These are phyloP conservation scores for Ornithorhynchus anatinus DNA, from an alignment of 2,113 vertebrate species.

Conservation along the genomic window DNA sequence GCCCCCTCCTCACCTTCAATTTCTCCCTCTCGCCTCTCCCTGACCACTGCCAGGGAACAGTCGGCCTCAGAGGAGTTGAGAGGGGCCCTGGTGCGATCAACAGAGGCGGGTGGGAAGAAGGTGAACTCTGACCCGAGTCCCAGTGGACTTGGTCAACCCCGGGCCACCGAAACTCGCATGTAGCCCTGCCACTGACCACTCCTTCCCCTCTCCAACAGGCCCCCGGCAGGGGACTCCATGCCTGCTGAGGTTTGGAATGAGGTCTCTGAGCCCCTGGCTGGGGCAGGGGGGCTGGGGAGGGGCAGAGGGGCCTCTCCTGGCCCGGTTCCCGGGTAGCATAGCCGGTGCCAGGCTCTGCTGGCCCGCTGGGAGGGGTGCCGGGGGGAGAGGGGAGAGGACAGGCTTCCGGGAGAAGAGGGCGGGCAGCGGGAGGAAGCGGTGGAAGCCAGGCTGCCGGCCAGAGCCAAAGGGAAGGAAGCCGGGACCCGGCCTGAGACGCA, in stretches of 20 bases:
- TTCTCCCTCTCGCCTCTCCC: too few relatives aligned
- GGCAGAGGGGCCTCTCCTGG: not conserved
- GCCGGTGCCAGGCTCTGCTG: not conserved
- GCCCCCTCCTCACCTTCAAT: too few relatives aligned
- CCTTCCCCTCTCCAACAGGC: too few relatives aligned
- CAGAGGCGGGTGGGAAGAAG: too few relatives aligned
- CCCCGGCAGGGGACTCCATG: not conserved
- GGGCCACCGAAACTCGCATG: too few relatives aligned
- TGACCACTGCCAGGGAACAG: too few relatives aligned
- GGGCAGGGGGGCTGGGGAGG: not conserved
- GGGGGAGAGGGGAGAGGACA: not conserved
- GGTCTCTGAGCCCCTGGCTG: too few relatives aligned
- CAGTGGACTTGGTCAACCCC: too few relatives aligned
- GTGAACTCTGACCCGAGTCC: too few relatives aligned
- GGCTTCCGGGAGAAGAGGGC: not conserved
- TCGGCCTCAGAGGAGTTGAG: too few relatives aligned
- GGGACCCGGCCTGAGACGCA: not conserved
- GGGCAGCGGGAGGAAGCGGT: not conserved
- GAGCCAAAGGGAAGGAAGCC: not conserved
- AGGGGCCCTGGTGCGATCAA: too few relatives aligned
- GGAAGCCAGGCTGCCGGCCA: not conserved
- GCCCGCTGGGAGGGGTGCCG: not conserved
- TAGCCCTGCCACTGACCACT: too few relatives aligned
- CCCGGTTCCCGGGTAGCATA: not conserved
- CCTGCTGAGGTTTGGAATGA: not conserved